Base-by-base conservation (phyloP, 2,797 vertebrate genomes). In the Paedocypris micromegethes region DNA sequence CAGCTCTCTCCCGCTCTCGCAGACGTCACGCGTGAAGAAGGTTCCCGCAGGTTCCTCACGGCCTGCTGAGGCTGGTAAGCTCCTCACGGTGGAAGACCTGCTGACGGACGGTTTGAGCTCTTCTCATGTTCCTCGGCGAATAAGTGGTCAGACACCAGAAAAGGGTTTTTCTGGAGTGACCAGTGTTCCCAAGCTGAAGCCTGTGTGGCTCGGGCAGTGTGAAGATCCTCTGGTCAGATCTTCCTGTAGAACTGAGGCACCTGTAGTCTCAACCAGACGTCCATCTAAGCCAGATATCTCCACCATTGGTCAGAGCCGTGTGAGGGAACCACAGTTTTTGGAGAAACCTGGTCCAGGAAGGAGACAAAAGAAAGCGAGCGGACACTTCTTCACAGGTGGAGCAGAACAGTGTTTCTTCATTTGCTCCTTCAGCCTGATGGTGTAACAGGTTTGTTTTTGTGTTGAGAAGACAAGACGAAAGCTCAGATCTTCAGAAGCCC, bases 111-210 rank as follows among this genome's bases (percentile, higher is more conserved):
- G 23, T 23, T 56, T 23, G 2, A 46, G 73, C 64, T 68, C 69
- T 58, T 81, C 81, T 57, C 82, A 84, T 68, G 89, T 91, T 66
- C 90, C 91, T 0, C 81, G 89, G 49, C 91, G 91, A 90, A 80
- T 91, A 46, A 92, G 89, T n/a, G 88, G 86, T 71, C 84, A 85
- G 68, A 91, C 87, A 72, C 84, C 88, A 0, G 86, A 90, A 3
- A 79, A 91, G 64, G 84, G 83, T 40, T 79, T 91, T 56, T 91
- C 90, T 0, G 90, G 85, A 3, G 73, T 91, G 74, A 86, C 83
- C 8, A 90, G 90, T 9, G 50, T 91, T 70, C 89, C 91, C 39
- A 83, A 86, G 42, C 72, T 80, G 43, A 83, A 74, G 45, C 91
- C 90, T 0, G 2, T 74, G 9, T 92, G 91, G 89, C 80, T 92